phyloP scores from a whole-genome alignment of 2,113 vertebrate species.

The Haemorhous mexicanus region DNA sequence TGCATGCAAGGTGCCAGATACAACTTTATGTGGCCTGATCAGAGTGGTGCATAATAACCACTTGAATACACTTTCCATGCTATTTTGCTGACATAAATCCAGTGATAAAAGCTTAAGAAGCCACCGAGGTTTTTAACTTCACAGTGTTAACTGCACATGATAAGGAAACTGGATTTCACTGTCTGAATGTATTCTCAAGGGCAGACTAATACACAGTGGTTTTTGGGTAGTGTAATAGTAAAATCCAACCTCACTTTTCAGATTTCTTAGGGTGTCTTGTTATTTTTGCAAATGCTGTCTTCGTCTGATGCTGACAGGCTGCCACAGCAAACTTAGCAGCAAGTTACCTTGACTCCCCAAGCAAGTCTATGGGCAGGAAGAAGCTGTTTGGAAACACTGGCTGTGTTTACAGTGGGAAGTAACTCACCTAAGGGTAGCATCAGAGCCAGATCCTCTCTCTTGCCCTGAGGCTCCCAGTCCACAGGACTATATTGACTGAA shows the following conservation, averaged over 20 bases:
- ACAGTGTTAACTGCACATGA: neutral
- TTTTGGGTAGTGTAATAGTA: neutral
- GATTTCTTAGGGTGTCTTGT: neutral
- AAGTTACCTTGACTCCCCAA: neutral
- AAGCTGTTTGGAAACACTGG: neutral
- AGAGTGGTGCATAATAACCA: neutral
- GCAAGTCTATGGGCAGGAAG: neutral
- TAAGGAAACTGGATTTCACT: neutral
- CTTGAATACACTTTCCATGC: neutral
- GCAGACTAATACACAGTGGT: neutral
- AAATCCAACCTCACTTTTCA: neutral
- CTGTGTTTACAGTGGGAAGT: neutral
- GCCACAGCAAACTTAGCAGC: neutral
- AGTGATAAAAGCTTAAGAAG: neutral
- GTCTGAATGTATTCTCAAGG: neutral
- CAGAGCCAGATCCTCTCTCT: neutral
- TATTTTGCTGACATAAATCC: constrained; percentile 14
- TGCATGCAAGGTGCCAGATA: neutral
- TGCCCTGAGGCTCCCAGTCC: neutral
- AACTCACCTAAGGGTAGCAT: neutral
- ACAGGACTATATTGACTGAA: neutral
- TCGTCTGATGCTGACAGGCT: neutral
- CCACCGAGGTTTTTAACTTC: neutral
- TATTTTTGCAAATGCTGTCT: neutral
- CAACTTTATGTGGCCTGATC: neutral